Evolutionary conservation across 1,140 invertebrate genomes (phyloP).

Genomic region (honey bee (Apis mellifera)): DNA sequence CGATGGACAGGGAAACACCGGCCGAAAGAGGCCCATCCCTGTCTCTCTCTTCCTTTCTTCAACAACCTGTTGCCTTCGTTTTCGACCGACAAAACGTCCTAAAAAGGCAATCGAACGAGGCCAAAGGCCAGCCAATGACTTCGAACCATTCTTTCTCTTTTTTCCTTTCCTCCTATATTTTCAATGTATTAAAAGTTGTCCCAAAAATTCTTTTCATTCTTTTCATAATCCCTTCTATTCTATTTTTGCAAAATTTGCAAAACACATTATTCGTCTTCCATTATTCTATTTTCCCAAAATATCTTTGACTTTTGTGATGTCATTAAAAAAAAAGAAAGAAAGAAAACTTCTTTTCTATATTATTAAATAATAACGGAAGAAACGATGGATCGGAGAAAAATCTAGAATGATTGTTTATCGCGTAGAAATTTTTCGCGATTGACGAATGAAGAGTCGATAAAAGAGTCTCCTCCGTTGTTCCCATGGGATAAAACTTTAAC

Average conservation of each 20-base stretch:
- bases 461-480: conserved; percentile 20
- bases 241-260: neutral
- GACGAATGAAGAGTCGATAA: conserved; percentile 22
- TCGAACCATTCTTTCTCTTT: neutral
- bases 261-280: neutral
- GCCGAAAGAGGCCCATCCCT: conserved; percentile 20
- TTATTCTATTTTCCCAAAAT: too few relatives aligned
- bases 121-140: conserved; percentile 49
- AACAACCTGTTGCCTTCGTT: conserved; percentile 17
- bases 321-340: too few relatives aligned
- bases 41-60: neutral
- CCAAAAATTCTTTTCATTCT: too few relatives aligned
- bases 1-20: conserved; percentile 41
- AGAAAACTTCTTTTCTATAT: too few relatives aligned
- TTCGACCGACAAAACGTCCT: conserved; percentile 32
- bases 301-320: too few relatives aligned
- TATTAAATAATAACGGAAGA: too few relatives aligned
- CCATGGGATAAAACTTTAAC: conserved; percentile 32
- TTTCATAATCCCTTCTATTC: neutral
- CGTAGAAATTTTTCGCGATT: conserved; percentile 35
- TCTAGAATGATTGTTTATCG: neutral
- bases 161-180: too few relatives aligned
- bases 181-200: too few relatives aligned
- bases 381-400: too few relatives aligned
- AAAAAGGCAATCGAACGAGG: conserved; percentile 17